Percentiles rank a stretch among this genome's conserved stretches.
Evolutionary conservation across 2,888 invertebrate species (phyloP).

Genomic region (Mayetiola destructor): DNA sequence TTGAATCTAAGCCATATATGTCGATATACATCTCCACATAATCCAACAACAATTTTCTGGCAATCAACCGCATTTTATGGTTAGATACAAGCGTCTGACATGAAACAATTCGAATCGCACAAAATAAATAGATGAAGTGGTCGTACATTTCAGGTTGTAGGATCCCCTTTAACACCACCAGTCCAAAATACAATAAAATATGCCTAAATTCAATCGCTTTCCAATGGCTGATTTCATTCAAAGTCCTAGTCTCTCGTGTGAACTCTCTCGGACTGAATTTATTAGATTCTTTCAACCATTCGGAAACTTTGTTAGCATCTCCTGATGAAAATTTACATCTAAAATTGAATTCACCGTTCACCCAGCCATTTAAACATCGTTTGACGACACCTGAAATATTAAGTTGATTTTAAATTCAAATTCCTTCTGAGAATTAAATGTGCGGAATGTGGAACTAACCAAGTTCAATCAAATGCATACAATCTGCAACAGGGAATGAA

Average conservation of each 20-base stretch:
- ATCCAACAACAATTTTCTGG: slow-evolving; percentile 15
- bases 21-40: slow-evolving; percentile 18
- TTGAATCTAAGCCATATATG: slow-evolving; percentile 17
- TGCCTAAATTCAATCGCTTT: slow-evolving; percentile 21
- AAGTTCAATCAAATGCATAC: slow-evolving; percentile 14
- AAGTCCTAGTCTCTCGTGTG: not conserved
- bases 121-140: slow-evolving; percentile 21
- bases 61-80: slow-evolving; percentile 9
- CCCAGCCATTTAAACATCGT: not conserved
- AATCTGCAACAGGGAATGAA: slow-evolving; percentile 13
- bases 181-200: slow-evolving; percentile 20
- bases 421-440: not conserved
- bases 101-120: slow-evolving; percentile 21
- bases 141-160: slow-evolving; percentile 15
- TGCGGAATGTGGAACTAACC: slow-evolving; percentile 11
- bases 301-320: not conserved
- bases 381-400: not conserved
- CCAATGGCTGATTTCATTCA: slow-evolving; percentile 17
- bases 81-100: slow-evolving; percentile 16
- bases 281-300: not conserved
- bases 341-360: not conserved
- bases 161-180: slow-evolving; percentile 18
- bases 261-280: slow-evolving; percentile 3
- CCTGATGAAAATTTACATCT: not conserved
- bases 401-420: not conserved